Evolutionary conservation across 35 echinoderm and acorn worm genomes (phyloP), one percentile per base, ranked within the genome.

Genomic region (Diadema setosum): DNA sequence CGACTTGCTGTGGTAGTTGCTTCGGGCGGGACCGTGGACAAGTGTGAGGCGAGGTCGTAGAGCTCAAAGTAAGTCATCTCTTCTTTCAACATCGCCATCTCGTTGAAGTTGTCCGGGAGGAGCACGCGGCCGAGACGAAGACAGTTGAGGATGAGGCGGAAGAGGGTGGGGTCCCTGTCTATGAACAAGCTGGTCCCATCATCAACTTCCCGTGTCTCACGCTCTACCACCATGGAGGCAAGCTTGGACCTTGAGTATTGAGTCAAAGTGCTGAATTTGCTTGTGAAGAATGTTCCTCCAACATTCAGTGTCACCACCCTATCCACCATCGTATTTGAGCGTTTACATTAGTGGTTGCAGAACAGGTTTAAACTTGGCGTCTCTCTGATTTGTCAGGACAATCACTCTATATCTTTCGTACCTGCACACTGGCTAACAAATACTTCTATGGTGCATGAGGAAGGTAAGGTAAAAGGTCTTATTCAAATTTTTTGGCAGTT

Each of bases 91-190:
- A 80, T 81, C 31, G 84, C 92, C 50, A 94, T 74, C 42, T 94
- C 92, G 7, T 61, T 74, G 24, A 84, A 94, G 20, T 82, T 42
- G 17, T 84, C 80, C 18, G 92, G 92, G 29, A 94, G 45, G 25
- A 75, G 84, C 18, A 94, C 39, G 16, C 81, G 80, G 17, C 78
- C 83, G 2, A 81, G 88, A 26, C 92, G 86, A 46, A 94, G 42
- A 64, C 75, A 94, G 84, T 88, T 94, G 32, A 94, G 82, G 60
- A 94, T 61, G 81, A 89, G 63, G 36, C 92, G 92, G 58, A 94
- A 94, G 57, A 94, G 63, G 42, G 55, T 61, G 21, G 86, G 86
- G 84, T 94, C 92, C 26, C 92, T 49, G 69, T 94, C 92, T 24
- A 94, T 94, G 46, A 94, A 94, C 42, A 89, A 84, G 70, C 83